These are phyloP conservation scores for Dryomyza anilis DNA, from an alignment of 2,888 invertebrate species.

Conservation along the genomic window DNA sequence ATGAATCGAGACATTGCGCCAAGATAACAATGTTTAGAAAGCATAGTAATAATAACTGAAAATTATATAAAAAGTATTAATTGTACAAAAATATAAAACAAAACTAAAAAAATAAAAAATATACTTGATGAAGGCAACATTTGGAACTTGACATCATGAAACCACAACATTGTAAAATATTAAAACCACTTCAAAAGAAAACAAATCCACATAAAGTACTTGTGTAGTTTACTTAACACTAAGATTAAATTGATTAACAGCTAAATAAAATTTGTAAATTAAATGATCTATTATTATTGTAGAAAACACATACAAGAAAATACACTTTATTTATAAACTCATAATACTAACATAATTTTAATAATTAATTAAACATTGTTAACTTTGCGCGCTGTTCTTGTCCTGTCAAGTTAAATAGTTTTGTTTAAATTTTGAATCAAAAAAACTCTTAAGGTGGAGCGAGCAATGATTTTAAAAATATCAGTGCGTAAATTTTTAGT, in stretches of 20 bases:
- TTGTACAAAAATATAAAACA: slow-evolving; percentile 25
- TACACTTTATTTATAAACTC: too few relatives aligned
- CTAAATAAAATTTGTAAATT: slow-evolving; percentile 29
- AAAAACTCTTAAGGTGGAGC: too few relatives aligned
- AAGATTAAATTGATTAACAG: slow-evolving; percentile 24
- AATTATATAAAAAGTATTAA: slow-evolving; percentile 34
- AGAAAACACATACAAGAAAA: too few relatives aligned
- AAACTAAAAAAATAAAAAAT: not conserved
- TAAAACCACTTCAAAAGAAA: slow-evolving; percentile 7
- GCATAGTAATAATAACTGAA: slow-evolving; percentile 14
- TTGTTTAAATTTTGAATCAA: slow-evolving; percentile 10
- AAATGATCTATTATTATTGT: slow-evolving; percentile 4
- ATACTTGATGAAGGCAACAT: not conserved
- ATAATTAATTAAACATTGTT: slow-evolving; percentile 21
- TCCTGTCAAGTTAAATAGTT: slow-evolving; percentile 12
- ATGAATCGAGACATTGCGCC: slow-evolving; percentile 14
- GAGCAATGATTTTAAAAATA: slow-evolving; percentile 10
- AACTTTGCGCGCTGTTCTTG: slow-evolving; percentile 16
- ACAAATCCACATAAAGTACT: slow-evolving; percentile 10
- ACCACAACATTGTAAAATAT: slow-evolving; percentile 11
- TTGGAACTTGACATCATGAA: slow-evolving; percentile 14
- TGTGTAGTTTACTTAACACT: not conserved
- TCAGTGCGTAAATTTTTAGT: not conserved
- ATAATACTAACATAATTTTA: too few relatives aligned
- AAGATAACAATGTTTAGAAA: slow-evolving; percentile 22